These are phyloP conservation scores for Tetrapedia diversipes DNA, from an alignment of 2,888 invertebrate species.

Conservation along the genomic window DNA sequence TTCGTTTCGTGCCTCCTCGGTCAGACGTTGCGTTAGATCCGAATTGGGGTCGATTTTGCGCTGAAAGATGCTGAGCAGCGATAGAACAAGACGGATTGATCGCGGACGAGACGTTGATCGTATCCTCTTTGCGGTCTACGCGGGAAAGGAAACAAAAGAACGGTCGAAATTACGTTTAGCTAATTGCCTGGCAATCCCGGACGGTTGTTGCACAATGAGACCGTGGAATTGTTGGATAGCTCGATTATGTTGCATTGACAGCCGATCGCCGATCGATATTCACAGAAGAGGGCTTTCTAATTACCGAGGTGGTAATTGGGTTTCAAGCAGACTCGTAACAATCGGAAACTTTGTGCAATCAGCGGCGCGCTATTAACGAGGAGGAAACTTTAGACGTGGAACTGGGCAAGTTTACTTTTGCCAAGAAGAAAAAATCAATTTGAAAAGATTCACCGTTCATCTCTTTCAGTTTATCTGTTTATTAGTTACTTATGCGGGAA, in stretches of 20 bases:
- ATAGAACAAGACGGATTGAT: constrained; percentile 3
- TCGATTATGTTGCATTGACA: constrained; percentile 24
- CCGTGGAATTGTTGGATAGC: constrained; percentile 31
- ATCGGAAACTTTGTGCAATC: constrained; percentile 8
- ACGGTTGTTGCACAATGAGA: constrained; percentile 50
- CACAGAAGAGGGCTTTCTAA: constrained; percentile 31
- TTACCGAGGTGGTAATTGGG: constrained; percentile 18
- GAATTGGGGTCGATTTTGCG: not conserved
- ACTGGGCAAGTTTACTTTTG: too few species aligned
- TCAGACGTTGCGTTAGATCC: not conserved
- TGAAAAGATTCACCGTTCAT: too few species aligned
- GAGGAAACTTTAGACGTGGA: too few species aligned
- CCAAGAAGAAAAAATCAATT: too few species aligned
- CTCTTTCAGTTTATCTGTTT: too few species aligned
- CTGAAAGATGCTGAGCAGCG: not conserved
- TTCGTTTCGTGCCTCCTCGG: too few species aligned
- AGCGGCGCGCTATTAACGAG: not conserved
- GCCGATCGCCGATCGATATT: constrained; percentile 26
- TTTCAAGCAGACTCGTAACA: not conserved
- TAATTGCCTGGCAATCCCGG: constrained; percentile 54
- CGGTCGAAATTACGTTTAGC: constrained; percentile 51
- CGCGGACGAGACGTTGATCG: constrained; percentile 28
- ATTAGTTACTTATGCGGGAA: too few species aligned
- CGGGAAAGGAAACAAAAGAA: constrained; percentile 41
- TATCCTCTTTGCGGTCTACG: constrained; percentile 14